Conservation (phyloP, 1,140 invertebrate genomes). For the Acromyrmex heyeri region DNA sequence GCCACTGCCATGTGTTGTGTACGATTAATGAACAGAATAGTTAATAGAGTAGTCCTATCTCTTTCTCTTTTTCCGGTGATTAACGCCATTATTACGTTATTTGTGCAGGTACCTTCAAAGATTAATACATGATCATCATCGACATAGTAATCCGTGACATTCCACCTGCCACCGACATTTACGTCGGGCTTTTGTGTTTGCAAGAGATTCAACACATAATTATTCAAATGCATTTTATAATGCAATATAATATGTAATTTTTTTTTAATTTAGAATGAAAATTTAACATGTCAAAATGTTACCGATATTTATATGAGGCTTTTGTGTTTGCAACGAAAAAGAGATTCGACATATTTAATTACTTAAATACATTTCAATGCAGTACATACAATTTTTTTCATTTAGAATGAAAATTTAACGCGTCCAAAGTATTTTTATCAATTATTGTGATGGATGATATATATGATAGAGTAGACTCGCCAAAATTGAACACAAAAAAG, state of each 20-base stretch:
- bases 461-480: not conserved
- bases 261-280: not conserved
- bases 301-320: not conserved
- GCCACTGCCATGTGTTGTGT: constrained; percentile 5
- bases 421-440: not conserved
- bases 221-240: not conserved
- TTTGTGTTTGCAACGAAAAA: not conserved
- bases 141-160: constrained; percentile 40
- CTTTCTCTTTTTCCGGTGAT: not conserved
- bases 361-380: too few relatives aligned
- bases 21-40: constrained; percentile 51
- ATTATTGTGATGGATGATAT: not conserved
- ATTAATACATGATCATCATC: constrained; percentile 35
- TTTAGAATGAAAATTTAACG: not conserved
- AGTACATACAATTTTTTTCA: not conserved
- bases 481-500: not conserved
- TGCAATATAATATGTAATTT: not conserved
- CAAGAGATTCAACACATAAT: not conserved
- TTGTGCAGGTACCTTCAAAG: not conserved
- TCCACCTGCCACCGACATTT: constrained; percentile 8
- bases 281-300: not conserved
- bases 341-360: not conserved
- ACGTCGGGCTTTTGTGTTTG: not conserved
- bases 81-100: constrained; percentile 31
- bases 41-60: constrained; percentile 21